phyloP scores from a whole-genome alignment of 2,113 vertebrate species.

The Nothobranchius kuhntae region DNA sequence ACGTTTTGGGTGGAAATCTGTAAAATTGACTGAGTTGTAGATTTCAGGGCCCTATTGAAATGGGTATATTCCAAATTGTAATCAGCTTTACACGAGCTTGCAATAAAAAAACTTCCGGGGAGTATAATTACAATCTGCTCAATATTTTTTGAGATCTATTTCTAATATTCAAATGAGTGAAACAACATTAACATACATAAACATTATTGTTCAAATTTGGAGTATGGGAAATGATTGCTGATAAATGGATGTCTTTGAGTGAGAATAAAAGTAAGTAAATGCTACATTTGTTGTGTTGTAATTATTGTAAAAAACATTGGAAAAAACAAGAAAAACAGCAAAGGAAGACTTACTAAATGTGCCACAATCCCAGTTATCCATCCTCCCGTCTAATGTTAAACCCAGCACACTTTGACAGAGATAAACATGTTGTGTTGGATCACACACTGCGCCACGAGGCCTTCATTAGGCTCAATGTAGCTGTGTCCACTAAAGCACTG shows the following conservation, averaged over 20 bases:
- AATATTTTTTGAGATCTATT: no score
- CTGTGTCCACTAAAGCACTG: slow-evolving; percentile 57
- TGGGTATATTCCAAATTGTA: no score
- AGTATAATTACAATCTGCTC: no score
- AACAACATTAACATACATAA: no score
- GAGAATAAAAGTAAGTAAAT: neutral
- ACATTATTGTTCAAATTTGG: no score
- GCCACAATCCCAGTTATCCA: slow-evolving; percentile 25
- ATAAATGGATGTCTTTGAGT: neutral
- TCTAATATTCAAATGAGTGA: no score
- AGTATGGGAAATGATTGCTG: no score
- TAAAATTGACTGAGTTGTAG: no score
- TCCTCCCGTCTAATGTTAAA: slow-evolving; percentile 40
- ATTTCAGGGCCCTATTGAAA: no score
- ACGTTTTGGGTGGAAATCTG: no score
- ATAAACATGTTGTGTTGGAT: slow-evolving; percentile 63
- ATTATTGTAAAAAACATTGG: neutral
- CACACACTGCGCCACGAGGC: slow-evolving; percentile 46
- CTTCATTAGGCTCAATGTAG: slow-evolving; percentile 62
- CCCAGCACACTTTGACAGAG: slow-evolving; percentile 37
- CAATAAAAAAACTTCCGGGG: no score
- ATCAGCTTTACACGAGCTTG: no score
- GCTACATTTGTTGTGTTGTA: neutral
- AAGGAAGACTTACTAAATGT: slow-evolving; percentile 4
- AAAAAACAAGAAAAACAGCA: neutral